A percentile compares a stretch with the other conserved stretches of the same genome.
Conservation (phyloP, 2,888 invertebrate genomes). For the Lydus trimaculatus region DNA sequence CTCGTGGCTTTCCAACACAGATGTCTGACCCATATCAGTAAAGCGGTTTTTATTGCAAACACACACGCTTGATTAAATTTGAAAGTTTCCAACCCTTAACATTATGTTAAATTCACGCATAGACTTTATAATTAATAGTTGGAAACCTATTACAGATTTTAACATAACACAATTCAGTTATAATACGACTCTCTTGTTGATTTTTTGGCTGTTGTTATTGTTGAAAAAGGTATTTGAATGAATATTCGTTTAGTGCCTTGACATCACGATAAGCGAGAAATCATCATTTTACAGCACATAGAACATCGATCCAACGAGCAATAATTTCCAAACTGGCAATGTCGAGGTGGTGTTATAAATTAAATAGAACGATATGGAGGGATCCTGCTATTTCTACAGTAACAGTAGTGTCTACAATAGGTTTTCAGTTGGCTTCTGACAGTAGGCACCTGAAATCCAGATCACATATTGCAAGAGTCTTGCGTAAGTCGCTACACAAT, state of each 20-base stretch:
- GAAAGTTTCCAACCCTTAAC: slow-evolving; percentile 43
- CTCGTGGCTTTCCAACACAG: slow-evolving; percentile 46
- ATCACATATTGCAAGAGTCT: slow-evolving; percentile 40
- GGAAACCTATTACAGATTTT: background rate
- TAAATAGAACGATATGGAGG: slow-evolving; percentile 49
- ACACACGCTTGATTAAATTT: slow-evolving; percentile 44
- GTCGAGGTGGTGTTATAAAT: slow-evolving; percentile 48
- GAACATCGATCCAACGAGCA: slow-evolving; percentile 45
- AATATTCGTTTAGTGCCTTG: slow-evolving; percentile 42
- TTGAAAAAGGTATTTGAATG: no score
- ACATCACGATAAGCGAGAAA: slow-evolving; percentile 47
- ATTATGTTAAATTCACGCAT: slow-evolving; percentile 32
- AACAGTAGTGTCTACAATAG: slow-evolving; percentile 9
- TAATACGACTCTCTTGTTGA: background rate
- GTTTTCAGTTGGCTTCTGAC: slow-evolving; percentile 45
- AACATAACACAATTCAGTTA: background rate
- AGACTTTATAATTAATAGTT: slow-evolving; percentile 41
- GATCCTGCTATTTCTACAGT: slow-evolving; percentile 43
- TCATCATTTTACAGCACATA: slow-evolving; percentile 47
- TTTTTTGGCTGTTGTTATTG: background rate
- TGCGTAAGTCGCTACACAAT: slow-evolving; percentile 24
- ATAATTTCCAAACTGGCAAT: slow-evolving; percentile 48
- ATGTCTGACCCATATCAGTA: slow-evolving; percentile 50
- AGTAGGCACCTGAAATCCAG: slow-evolving; percentile 46
- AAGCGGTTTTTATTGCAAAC: slow-evolving; percentile 48